Evolutionary conservation across 1,140 invertebrate species (phyloP), one percentile per base, ranked within the genome.

Genomic region (Scaptomyza hsui): DNA sequence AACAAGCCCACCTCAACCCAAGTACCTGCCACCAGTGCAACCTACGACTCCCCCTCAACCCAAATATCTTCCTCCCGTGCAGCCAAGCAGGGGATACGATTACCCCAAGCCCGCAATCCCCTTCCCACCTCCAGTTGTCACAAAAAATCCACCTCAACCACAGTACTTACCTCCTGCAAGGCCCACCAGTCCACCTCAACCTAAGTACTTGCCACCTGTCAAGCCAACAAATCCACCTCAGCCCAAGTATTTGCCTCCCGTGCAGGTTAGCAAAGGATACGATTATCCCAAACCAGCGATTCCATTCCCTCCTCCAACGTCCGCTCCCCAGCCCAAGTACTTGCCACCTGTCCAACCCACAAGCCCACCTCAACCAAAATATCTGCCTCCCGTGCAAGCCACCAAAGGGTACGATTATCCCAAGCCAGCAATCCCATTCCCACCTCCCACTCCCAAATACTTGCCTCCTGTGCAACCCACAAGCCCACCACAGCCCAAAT

Each of bases 351-450:
- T 37, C 1, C 32, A 16, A 32, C 61, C 18, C 45, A 71, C 26
- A 5, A 52, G 13, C 26, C 75, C n/a, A 29, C 73, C 73, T 9
- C 67, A 60, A n/a, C 41, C 52, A 1, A 73, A 78, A 6, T 79
- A 80, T 10, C 16, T 79, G 29, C 77, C 77, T 0, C 76, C 75
- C 0, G 32, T 37, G 32, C 10, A 37, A 12, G n/a, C 4, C n/a
- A 37, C 19, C 44, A 70, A 65, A 13, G 80, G 80, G 0, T 83
- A 83, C n/a, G 61, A 71, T 12, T 83, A 83, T 5, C 80, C 85
- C 12, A 90, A 80, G 56, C 88, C 89, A 12, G 44, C 39, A 10
- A 48, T 83, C 37, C 79, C 76, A 0, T 89, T 85, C 47, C 68
- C 78, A 44, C 52, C 78, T 9, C 71, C 75, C 6, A 29, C 26